These are phyloP conservation scores for Chironomus tepperi DNA, from an alignment of 1,140 invertebrate species.

Conservation along the genomic window DNA sequence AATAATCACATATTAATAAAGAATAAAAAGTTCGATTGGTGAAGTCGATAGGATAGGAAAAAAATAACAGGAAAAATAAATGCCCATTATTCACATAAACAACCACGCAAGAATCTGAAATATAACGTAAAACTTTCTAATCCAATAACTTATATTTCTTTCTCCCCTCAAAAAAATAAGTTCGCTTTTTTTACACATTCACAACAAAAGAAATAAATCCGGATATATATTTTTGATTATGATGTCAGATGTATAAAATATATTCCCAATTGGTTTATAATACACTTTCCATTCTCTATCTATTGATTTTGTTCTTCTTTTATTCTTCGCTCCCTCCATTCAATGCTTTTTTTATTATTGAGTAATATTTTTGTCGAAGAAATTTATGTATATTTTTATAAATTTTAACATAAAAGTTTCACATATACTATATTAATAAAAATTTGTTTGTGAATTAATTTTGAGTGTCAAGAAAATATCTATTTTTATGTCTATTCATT, in stretches of 20 bases:
- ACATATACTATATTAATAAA: too few relatives aligned
- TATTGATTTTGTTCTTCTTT: neutral
- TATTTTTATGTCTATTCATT: too few relatives aligned
- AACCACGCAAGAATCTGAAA: too few relatives aligned
- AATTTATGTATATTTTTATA: conserved; percentile 4
- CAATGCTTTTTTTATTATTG: neutral
- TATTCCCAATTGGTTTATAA: conserved; percentile 4
- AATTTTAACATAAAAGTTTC: neutral
- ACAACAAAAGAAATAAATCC: conserved; percentile 24
- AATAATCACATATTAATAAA: too few relatives aligned
- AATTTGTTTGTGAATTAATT: too few relatives aligned
- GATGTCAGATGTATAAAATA: conserved; percentile 15
- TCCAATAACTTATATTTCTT: neutral
- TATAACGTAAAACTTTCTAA: neutral
- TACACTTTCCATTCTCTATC: conserved; percentile 4
- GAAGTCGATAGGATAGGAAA: too few relatives aligned
- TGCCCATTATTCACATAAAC: too few relatives aligned
- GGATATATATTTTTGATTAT: conserved; percentile 22
- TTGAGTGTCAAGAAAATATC: too few relatives aligned
- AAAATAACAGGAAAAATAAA: too few relatives aligned
- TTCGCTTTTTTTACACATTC: conserved; percentile 12
- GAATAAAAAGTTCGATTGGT: too few relatives aligned
- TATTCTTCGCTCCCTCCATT: too few relatives aligned
- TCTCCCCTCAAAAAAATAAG: conserved; percentile 10
- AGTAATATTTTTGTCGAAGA: neutral